A percentile compares a stretch with the other conserved stretches of the same genome.
Conservation (phyloP, 2,113 vertebrate genomes). For the human region GRCh38 chr12:79531501-79532000, state of each 20-base stretch:
- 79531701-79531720: constrained; percentile 5
- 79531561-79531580: background rate
- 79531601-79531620: background rate
- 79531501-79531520: background rate
- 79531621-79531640: background rate
- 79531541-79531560: background rate
- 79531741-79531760: constrained; percentile 62
- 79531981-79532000: background rate
- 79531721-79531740: constrained; percentile 41
- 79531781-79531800: background rate
- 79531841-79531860: constrained; percentile 68
- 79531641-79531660: background rate
- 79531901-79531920: constrained; percentile 8
- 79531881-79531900: constrained; percentile 62
- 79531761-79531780: background rate
- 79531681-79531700: background rate
- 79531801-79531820: constrained; percentile 57
- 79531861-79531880: constrained; percentile 31
- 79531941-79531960: constrained; percentile 29
- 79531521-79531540: background rate
- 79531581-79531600: background rate
- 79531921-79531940: background rate
- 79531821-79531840: constrained; percentile 31
- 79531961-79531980: background rate
- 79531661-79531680: background rate